These are phyloP conservation scores for Coenonympha arcania DNA, from an alignment of 2,888 invertebrate genomes.

Conservation along the genomic window DNA sequence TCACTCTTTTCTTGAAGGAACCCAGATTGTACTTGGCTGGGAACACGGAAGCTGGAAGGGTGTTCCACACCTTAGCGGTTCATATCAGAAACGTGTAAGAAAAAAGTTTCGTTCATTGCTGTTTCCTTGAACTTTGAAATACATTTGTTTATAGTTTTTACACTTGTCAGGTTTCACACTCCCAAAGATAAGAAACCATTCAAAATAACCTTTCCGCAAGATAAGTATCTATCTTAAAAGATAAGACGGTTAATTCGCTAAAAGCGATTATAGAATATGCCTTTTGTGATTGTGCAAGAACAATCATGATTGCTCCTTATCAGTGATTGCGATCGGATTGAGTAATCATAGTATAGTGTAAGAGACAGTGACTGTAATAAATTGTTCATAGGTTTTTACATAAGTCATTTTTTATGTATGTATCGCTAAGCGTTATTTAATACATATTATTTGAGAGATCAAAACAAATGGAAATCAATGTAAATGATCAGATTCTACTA, in stretches of 20 bases:
- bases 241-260: conserved; percentile 17
- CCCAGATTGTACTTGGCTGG: too few relatives aligned
- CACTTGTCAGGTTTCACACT: conserved; percentile 7
- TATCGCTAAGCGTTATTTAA: too few relatives aligned
- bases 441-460: too few relatives aligned
- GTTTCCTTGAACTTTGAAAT: neutral
- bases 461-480: too few relatives aligned
- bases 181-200: conserved; percentile 8
- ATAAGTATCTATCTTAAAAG: conserved; percentile 18
- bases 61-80: too few relatives aligned
- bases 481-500: too few relatives aligned
- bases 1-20: too few relatives aligned
- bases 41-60: too few relatives aligned
- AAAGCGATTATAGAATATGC: conserved; percentile 22
- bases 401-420: neutral
- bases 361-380: neutral
- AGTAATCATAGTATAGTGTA: conserved; percentile 10
- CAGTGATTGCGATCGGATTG: conserved; percentile 14
- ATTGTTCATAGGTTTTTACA: too few relatives aligned
- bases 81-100: too few relatives aligned
- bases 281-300: conserved; percentile 19
- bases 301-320: conserved; percentile 13
- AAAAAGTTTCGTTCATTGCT: neutral
- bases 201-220: conserved; percentile 15
- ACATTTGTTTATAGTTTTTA: conserved; percentile 3